Evolutionary conservation across 2,888 invertebrate genomes (phyloP).

Genomic region (Blastobasis lacticolella): DNA sequence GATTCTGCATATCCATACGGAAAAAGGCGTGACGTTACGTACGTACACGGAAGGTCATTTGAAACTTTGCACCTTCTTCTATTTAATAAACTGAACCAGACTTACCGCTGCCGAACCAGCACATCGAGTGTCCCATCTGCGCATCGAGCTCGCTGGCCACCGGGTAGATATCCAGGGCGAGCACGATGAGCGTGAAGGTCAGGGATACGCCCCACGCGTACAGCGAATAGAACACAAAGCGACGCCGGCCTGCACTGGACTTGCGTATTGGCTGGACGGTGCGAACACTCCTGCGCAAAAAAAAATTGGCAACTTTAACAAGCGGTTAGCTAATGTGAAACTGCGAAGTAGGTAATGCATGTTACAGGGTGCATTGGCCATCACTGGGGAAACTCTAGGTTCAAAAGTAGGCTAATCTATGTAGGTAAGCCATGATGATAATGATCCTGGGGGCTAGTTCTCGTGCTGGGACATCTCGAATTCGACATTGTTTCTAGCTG

Average conservation of each 20-base stretch:
- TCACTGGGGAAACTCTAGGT: no score
- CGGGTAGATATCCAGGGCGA: conserved; percentile 68
- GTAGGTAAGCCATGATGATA: no score
- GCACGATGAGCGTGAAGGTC: conserved; percentile 68
- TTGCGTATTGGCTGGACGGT: conserved; percentile 60
- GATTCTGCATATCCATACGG: background rate
- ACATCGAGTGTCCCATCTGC: conserved; percentile 74
- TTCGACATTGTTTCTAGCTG: no score
- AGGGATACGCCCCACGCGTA: conserved; percentile 82
- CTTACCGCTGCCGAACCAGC: conserved; percentile 80
- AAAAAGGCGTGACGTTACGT: background rate
- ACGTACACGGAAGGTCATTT: background rate
- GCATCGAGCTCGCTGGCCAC: conserved; percentile 62
- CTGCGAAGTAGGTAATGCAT: no score
- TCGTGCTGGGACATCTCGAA: no score
- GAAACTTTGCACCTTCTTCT: background rate
- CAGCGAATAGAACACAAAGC: conserved; percentile 78
- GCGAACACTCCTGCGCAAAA: conserved; percentile 54
- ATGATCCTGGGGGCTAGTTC: no score
- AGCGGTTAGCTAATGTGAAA: no score
- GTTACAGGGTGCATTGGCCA: no score
- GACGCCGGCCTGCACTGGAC: conserved; percentile 61
- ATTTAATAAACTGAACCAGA: conserved; percentile 7
- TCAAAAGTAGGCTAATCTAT: no score
- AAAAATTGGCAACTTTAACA: background rate